These are phyloP conservation scores for Drosophila subquinaria DNA, from an alignment of 2,888 invertebrate genomes.

Conservation along the genomic window DNA sequence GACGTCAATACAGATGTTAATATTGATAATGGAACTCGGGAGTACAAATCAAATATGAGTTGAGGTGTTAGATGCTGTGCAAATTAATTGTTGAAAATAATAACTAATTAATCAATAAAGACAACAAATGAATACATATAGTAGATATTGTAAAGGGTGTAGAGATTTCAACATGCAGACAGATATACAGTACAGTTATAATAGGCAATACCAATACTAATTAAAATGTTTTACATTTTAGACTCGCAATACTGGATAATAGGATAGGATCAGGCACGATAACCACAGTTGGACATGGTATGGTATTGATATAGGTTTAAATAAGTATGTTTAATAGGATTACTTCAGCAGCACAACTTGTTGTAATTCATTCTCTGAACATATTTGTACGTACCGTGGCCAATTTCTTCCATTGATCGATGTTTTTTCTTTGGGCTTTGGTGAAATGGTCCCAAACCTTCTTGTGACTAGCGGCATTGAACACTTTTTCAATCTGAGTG, in stretches of 20 bases:
- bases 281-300: slow-evolving; percentile 32
- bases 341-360: slow-evolving; percentile 56
- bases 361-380: slow-evolving; percentile 69
- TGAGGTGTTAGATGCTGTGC: slow-evolving; percentile 8
- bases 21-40: slow-evolving; percentile 4
- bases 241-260: slow-evolving; percentile 25
- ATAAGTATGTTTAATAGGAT: slow-evolving; percentile 42
- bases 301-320: slow-evolving; percentile 6
- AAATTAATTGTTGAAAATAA: slow-evolving; percentile 7
- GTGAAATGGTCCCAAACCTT: slow-evolving; percentile 99
- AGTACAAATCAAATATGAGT: not conserved
- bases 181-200: slow-evolving; percentile 14
- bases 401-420: slow-evolving; percentile 99
- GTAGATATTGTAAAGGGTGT: not conserved
- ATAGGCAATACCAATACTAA: slow-evolving; percentile 25
- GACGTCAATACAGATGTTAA: slow-evolving; percentile 16
- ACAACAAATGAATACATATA: slow-evolving; percentile 14
- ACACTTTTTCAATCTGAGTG: slow-evolving; percentile 99
- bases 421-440: slow-evolving; percentile 99
- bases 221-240: slow-evolving; percentile 12
- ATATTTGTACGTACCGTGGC: slow-evolving; percentile 91
- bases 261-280: slow-evolving; percentile 22
- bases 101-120: slow-evolving; percentile 14
- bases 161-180: slow-evolving; percentile 40
- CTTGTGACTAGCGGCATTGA: slow-evolving; percentile 97